Evolutionary conservation across 2,113 vertebrate genomes (phyloP).

Genomic region (Oplegnathus fasciatus): DNA sequence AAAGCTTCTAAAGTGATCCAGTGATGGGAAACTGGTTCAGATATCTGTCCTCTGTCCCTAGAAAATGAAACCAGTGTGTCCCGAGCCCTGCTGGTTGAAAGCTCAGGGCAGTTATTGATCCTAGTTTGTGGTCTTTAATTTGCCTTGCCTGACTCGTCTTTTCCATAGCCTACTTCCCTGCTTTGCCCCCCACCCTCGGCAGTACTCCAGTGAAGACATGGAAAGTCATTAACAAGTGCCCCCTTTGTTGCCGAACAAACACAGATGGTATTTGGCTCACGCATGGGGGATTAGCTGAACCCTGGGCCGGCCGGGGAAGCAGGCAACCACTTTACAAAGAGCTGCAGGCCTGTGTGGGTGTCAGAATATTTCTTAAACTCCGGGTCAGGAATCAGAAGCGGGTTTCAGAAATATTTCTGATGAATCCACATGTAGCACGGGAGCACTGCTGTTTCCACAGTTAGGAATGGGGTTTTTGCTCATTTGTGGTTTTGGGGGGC

Average conservation of each 20-base stretch:
- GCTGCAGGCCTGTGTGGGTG: constrained; percentile 62
- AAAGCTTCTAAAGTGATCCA: constrained; percentile 19
- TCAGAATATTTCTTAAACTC: constrained; percentile 54
- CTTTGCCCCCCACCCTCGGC: constrained; percentile 52
- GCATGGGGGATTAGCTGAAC: constrained; percentile 86
- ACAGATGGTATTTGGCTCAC: constrained; percentile 88
- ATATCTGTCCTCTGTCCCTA: constrained; percentile 9
- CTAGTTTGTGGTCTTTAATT: constrained; percentile 46
- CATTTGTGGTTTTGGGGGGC: background rate
- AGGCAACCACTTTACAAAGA: constrained; percentile 75
- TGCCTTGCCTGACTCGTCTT: constrained; percentile 56
- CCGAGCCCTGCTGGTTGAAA: background rate
- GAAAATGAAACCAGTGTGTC: constrained; percentile 38
- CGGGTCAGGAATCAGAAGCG: background rate
- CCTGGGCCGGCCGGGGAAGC: constrained; percentile 74
- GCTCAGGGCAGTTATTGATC: constrained; percentile 54
- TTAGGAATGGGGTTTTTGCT: background rate
- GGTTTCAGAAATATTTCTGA: background rate
- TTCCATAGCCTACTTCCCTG: constrained; percentile 53
- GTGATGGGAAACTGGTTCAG: constrained; percentile 11
- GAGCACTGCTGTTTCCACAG: background rate
- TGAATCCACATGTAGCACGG: background rate
- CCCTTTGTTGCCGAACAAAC: constrained; percentile 87
- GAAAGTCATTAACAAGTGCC: constrained; percentile 87
- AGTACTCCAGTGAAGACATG: constrained; percentile 84